Base-by-base conservation (phyloP, 2,888 invertebrate species). In the Cantharis rufa region DNA sequence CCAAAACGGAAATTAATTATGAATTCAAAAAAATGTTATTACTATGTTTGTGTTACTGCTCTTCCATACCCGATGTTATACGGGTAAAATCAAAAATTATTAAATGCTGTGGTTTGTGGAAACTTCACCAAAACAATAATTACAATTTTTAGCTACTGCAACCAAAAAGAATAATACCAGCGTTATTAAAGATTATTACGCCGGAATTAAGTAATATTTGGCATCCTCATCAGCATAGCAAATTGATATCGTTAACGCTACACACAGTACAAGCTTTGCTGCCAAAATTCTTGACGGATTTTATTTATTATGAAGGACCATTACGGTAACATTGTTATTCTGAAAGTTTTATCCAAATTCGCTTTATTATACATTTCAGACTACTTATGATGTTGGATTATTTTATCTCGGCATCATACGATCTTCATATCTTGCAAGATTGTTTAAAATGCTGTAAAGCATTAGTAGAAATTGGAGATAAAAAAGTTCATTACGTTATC, bases 21-120 rank as follows among this genome's bases (percentile, higher is more conserved):
- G 75, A 81, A n/a, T 88, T 88, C 66, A 86, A 86, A 76, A 87
- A 86, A 77, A 84, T 82, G 21, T 71, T 88, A 9, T 77, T 88
- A 4, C 71, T 86, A 10, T 84, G 83, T 70, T 62, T 86, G 1
- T 84, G 81, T 11, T 82, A 83, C 70, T 78, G 86, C 13, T 75
- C 82, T 5, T 79, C 84, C 70, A 71, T 70, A 28, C 71, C 63
- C 10, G 62, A 18, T 11, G 4, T 27, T 11, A 15, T 70, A 10
- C 9, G 1, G n/a, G 71, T 71, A 64, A 75, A 72, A 21, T 71
- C 28, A 28, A 64, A 32, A 62, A 15, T 74, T 62, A 15, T 48
- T 68, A 15, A n/a, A 15, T 61, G 5, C 7, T 32, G 18, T 32
- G 18, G 15, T 32, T 70, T 9, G 16, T 16, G 16, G 2, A 16